These are phyloP conservation scores for Eupsittula cactorum DNA, from an alignment of 2,113 vertebrate species.

Conservation along the genomic window DNA sequence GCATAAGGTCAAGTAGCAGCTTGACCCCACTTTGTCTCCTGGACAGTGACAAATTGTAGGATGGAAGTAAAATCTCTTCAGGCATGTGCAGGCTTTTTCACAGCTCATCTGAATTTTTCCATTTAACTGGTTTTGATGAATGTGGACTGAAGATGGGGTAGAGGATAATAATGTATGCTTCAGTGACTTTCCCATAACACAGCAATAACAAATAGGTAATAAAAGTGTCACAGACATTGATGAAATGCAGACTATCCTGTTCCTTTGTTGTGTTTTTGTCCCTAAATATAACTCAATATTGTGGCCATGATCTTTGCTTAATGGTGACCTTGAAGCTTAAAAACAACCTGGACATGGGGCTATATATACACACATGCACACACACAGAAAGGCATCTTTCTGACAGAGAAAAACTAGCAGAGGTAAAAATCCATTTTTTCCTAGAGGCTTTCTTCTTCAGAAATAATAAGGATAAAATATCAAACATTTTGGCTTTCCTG, in stretches of 20 bases:
- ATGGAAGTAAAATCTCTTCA: background rate
- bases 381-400: background rate
- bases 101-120: background rate
- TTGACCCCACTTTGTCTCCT: background rate
- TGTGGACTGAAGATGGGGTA: background rate
- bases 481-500: background rate
- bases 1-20: background rate
- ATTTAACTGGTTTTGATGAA: background rate
- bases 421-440: background rate
- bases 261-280: conserved; percentile 15
- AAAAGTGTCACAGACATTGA: background rate
- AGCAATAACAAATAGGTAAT: conserved; percentile 22
- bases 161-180: background rate
- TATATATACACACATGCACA: background rate
- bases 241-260: conserved; percentile 7
- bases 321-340: conserved; percentile 22
- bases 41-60: background rate
- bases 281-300: conserved; percentile 40
- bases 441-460: background rate
- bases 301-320: background rate
- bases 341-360: background rate
- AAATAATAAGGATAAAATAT: background rate
- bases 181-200: background rate
- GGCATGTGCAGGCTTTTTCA: background rate
- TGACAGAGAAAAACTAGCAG: background rate